phyloP scores from a whole-genome alignment of 2,113 vertebrate genomes.

The Tetrax tetrax region DNA sequence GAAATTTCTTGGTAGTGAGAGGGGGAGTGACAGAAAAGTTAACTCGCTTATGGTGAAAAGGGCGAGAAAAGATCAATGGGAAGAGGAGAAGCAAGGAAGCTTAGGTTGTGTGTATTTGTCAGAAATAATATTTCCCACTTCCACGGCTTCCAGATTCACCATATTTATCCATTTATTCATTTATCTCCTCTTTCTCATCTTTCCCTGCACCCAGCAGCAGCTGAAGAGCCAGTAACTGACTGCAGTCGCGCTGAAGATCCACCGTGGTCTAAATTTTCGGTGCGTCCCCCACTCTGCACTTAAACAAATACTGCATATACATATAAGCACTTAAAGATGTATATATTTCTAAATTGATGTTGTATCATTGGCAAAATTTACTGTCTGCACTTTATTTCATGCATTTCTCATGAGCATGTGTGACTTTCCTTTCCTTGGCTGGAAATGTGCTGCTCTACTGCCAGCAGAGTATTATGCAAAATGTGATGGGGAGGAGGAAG shows the following conservation, averaged over 20 bases:
- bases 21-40: neutral
- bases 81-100: neutral
- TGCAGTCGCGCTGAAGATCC: neutral
- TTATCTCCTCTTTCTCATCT: neutral
- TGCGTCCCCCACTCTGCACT: neutral
- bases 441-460: neutral
- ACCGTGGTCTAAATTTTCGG: accelerated
- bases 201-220: neutral
- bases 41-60: neutral
- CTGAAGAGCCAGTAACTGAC: neutral
- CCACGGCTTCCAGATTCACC: neutral
- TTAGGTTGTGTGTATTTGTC: neutral
- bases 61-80: neutral
- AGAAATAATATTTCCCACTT: neutral
- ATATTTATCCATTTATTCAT: neutral
- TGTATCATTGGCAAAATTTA: neutral
- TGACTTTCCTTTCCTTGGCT: neutral
- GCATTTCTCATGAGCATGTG: neutral
- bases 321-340: neutral
- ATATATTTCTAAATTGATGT: neutral
- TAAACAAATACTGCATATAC: neutral
- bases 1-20: neutral
- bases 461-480: neutral
- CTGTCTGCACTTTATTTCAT: neutral
- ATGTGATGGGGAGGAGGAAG: neutral